These are phyloP conservation scores for Albula goreensis DNA, from an alignment of 2,113 vertebrate genomes.

Conservation along the genomic window DNA sequence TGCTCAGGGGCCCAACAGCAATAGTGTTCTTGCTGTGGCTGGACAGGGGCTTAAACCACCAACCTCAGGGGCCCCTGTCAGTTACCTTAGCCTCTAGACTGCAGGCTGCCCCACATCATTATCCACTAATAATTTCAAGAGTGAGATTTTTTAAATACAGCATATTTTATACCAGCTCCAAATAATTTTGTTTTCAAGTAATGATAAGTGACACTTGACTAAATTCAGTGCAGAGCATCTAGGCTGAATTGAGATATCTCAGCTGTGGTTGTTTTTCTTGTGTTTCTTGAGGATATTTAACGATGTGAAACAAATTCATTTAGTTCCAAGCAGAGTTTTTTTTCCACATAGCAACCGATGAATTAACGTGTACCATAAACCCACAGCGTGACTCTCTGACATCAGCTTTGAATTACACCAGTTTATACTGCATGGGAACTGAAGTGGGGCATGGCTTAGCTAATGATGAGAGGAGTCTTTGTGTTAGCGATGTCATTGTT, in stretches of 20 bases:
- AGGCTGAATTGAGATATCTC: background rate
- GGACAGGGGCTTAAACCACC: too few species aligned
- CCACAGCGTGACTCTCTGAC: background rate
- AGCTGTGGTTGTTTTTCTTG: background rate
- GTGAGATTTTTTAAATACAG: background rate
- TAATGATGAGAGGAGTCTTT: background rate
- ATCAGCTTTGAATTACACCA: background rate
- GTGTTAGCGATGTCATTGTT: background rate
- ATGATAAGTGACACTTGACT: background rate
- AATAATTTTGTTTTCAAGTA: background rate
- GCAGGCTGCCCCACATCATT: background rate
- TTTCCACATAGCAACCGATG: background rate
- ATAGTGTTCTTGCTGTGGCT: too few species aligned
- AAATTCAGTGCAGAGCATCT: background rate
- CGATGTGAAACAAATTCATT: background rate
- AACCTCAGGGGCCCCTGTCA: too few species aligned
- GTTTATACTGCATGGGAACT: slow-evolving; percentile 18
- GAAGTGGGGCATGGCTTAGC: slow-evolving; percentile 14
- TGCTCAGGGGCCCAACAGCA: too few species aligned
- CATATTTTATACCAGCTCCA: background rate
- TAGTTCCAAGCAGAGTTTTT: slow-evolving; percentile 9
- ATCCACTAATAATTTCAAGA: background rate
- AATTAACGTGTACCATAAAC: background rate
- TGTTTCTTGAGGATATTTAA: background rate
- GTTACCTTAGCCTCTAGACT: too few species aligned